Percentiles rank a stretch among this genome's conserved stretches.
These are phyloP conservation scores for Eonycteris spelaea DNA, from an alignment of 2,113 vertebrate genomes.

Conservation along the genomic window DNA sequence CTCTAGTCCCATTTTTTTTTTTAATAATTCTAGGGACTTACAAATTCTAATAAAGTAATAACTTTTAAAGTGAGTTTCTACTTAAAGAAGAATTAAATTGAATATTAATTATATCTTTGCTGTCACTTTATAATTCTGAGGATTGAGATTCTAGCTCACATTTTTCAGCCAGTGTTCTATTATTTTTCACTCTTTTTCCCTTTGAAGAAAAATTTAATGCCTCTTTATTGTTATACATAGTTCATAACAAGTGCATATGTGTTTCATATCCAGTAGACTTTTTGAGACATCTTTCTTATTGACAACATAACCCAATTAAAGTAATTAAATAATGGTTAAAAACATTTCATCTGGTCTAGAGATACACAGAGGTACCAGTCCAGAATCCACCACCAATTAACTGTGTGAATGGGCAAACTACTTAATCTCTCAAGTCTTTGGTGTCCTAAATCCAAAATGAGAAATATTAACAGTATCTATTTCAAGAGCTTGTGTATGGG, in stretches of 20 bases:
- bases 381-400: neutral
- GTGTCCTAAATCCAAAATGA: neutral
- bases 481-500: neutral
- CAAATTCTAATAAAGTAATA: neutral
- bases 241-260: neutral
- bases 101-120: neutral
- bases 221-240: neutral
- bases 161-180: neutral
- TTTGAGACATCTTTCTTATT: neutral
- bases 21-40: neutral
- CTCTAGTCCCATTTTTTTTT: neutral
- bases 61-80: neutral
- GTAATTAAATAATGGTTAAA: conserved; percentile 6
- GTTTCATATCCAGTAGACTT: conserved; percentile 19
- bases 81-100: neutral
- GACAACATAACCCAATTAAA: neutral
- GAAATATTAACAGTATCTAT: neutral
- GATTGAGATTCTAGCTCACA: neutral
- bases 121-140: neutral
- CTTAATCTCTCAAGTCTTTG: neutral
- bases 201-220: neutral
- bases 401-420: neutral
- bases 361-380: neutral
- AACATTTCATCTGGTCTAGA: neutral
- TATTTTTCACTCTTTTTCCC: neutral